phyloP scores from a whole-genome alignment of 2,113 vertebrate genomes.

The rabbit (Oryctolagus cuniculus) region DNA sequence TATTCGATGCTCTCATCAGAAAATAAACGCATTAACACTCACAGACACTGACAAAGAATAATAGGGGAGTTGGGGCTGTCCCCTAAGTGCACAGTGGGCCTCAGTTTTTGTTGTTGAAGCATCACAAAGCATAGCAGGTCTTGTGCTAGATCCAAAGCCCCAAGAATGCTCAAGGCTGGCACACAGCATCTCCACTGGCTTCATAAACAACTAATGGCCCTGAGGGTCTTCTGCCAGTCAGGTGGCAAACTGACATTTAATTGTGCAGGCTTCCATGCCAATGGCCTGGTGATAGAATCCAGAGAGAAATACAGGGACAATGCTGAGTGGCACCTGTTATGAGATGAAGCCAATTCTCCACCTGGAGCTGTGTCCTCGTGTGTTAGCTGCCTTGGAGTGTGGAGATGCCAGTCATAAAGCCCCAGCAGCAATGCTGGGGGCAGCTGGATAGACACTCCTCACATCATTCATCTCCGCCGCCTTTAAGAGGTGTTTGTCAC shows the following conservation, averaged over 20 bases:
- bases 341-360: background rate
- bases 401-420: background rate
- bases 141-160: constrained; percentile 40
- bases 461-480: constrained; percentile 62
- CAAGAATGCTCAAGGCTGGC: background rate
- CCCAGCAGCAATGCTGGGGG: background rate
- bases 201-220: background rate
- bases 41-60: constrained; percentile 1
- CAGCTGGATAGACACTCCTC: constrained; percentile 51
- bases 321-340: background rate
- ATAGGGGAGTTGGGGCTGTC: background rate
- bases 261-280: background rate
- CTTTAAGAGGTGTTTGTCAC: constrained; percentile 65
- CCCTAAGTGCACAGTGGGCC: background rate
- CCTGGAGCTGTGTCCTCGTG: constrained; percentile 28
- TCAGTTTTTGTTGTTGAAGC: constrained; percentile 4
- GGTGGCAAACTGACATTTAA: constrained; percentile 72
- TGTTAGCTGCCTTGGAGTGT: background rate
- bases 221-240: constrained; percentile 17
- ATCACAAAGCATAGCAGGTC: background rate
- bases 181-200: background rate
- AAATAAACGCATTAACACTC: constrained; percentile 21
- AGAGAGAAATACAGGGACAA: accelerated
- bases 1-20: background rate
- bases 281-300: constrained; percentile 61